These are phyloP conservation scores for Gari tellinella DNA, from an alignment of 2,888 invertebrate genomes.

Conservation along the genomic window DNA sequence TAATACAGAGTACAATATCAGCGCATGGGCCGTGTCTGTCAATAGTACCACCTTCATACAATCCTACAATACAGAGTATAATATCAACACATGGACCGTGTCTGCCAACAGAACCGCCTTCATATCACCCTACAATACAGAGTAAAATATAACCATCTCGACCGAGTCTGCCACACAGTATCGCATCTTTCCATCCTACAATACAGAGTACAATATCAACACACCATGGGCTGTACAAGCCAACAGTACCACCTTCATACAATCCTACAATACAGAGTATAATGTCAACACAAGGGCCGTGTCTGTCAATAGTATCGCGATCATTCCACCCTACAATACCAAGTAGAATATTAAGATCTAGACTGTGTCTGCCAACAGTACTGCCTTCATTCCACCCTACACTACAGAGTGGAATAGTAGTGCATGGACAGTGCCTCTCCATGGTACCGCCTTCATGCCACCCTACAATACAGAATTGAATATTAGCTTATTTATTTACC, in stretches of 20 bases:
- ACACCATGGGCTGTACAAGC: too few relatives aligned
- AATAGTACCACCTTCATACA: slow-evolving; percentile 85
- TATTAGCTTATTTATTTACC: too few relatives aligned
- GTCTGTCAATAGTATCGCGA: slow-evolving; percentile 84
- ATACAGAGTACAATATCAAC: too few relatives aligned
- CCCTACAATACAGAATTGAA: slow-evolving; percentile 83
- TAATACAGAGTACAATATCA: slow-evolving; percentile 80
- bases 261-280: too few relatives aligned
- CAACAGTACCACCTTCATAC: too few relatives aligned
- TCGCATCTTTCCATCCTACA: slow-evolving; percentile 85
- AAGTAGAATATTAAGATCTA: slow-evolving; percentile 84
- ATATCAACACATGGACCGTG: slow-evolving; percentile 84
- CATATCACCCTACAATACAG: slow-evolving; percentile 84
- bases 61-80: slow-evolving; percentile 84
- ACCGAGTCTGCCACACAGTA: slow-evolving; percentile 85
- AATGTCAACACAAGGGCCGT: slow-evolving; percentile 84
- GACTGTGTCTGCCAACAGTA: slow-evolving; percentile 85
- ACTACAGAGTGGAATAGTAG: slow-evolving; percentile 80
- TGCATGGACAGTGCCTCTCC: slow-evolving; percentile 85
- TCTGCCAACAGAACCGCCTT: slow-evolving; percentile 85
- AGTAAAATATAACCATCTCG: too few relatives aligned
- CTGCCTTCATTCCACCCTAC: slow-evolving; percentile 86
- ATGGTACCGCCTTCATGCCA: slow-evolving; percentile 85
- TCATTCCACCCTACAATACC: slow-evolving; percentile 81
- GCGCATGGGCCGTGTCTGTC: slow-evolving; percentile 85